Base-by-base conservation (phyloP, 2,888 invertebrate species). In the Ditula angustiorana region DNA sequence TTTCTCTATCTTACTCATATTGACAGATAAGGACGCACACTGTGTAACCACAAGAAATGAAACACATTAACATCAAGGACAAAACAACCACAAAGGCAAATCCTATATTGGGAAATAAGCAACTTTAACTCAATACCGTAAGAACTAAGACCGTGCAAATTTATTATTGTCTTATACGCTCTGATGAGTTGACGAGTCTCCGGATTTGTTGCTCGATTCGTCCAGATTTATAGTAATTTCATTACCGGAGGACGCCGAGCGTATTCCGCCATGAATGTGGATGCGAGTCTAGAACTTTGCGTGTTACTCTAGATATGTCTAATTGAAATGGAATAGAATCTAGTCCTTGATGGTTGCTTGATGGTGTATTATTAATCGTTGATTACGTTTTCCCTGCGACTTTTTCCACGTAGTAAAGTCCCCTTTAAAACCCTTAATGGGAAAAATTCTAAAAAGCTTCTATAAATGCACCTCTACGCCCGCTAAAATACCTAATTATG, bases 181-280 rank as follows among this genome's bases (percentile, higher is more conserved):
- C 19, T 19, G 19, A n/a, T n/a, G n/a, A 24, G 2, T n/a, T n/a
- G 46, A 46, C 23, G n/a, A 16, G 24, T 46, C n/a, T 4, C 0
- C 24, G 8, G 44, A 46, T 57, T n/a, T 2, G 30, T 52, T 33
- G 30, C 16, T 10, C 41, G 19, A 41, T 19, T 41, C 19, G 49
- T 26, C 26, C 7, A 26, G 80, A 86, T 84, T 86, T 86, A 87
- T 86, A 86, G 85, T 86, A 83, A 84, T 82, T 85, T 85, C 84
- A 85, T 86, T 86, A 85, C 78, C 76, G 26, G 80, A 80, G 80
- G 82, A 82, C 80, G 80, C 75, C 71, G 70, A 73, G 76, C 73
- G 77, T 78, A 79, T 79, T 79, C 80, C 74, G 76, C 78, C 73
- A 75, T 78, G 82, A 81, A 82, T 84, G 79, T 81, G 71, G 75